Evolutionary conservation across 2,797 vertebrate genomes (phyloP), one percentile per base, ranked within the genome.

Genomic region (Sardinella longiceps): DNA sequence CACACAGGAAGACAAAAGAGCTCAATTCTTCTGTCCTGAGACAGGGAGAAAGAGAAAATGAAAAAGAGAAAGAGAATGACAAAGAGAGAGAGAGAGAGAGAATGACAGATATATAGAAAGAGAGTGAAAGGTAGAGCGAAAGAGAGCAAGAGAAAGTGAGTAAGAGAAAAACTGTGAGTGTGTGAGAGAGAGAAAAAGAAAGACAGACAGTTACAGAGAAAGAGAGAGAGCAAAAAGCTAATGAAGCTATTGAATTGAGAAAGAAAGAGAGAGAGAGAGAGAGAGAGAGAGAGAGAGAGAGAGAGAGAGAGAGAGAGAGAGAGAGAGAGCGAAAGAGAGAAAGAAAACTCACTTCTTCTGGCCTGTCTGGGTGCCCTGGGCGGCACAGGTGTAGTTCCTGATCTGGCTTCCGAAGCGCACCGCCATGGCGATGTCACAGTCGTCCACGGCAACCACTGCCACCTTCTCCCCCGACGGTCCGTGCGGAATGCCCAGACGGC

Each of bases 401-500:
- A 99, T 95, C 82, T 96, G 92, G 90, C 83, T 94, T 53, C 98
- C 97, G 0, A 99, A 99, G 84, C 97, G 96, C 85, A 99, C 95
- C 0, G 98, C 97, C 95, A 99, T 96, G 3, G 98, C 96, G 0
- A 97, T 97, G 91, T 99, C 98, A 85, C 98, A 99, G 92, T 98
- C 96, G 0, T 99, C 98, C 86, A 99, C 97, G 0, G 98, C 97
- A 30, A 99, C 98, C 87, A 99, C 96, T 0, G 98, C 98, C 91
- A 99, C 97, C 91, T 99, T 99, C 90, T 99, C 98, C 37, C 96
- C 97, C 0, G 98, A 99, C 0, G 98, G 98, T n/a, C 98, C 98
- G 0, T 98, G 97, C 43, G 98, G 97, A 91, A 98, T 94, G 81
- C 98, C 98, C 56, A 98, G 92, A 11, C 96, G 95, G 28, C 97